Conservation (phyloP, 2,113 vertebrate species). For the Gobio gobio region DNA sequence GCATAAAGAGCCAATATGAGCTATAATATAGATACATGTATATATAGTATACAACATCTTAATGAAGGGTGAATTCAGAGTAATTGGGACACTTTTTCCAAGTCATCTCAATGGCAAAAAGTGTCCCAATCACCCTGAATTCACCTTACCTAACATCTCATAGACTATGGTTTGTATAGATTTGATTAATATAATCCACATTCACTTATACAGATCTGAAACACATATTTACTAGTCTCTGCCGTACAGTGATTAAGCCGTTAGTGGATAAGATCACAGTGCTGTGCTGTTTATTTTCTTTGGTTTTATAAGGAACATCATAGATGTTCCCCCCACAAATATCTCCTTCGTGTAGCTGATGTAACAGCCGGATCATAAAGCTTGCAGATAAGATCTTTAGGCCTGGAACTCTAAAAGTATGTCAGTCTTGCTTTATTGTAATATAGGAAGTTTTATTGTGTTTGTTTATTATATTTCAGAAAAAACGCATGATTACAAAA, state of each 20-base stretch:
- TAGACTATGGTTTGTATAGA: neutral
- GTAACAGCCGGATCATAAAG: neutral
- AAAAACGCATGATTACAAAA: neutral
- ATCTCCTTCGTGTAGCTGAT: neutral
- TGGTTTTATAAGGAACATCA: neutral
- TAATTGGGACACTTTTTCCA: too few species aligned
- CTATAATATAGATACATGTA: too few species aligned
- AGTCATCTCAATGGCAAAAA: too few species aligned
- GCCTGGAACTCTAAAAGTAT: neutral
- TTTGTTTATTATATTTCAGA: neutral
- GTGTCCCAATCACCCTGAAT: too few species aligned
- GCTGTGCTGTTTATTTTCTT: neutral
- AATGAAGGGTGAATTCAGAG: too few species aligned
- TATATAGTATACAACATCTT: neutral
- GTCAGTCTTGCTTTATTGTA: neutral
- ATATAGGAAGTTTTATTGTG: neutral
- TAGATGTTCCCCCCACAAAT: neutral
- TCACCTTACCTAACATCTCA: too few species aligned
- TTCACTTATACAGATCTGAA: neutral
- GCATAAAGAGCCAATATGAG: neutral
- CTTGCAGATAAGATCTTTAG: neutral
- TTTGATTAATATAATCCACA: neutral
- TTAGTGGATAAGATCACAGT: neutral
- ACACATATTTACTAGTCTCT: neutral
- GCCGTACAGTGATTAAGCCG: neutral